Percentiles rank a stretch among this genome's conserved stretches.
Evolutionary conservation across 2,888 invertebrate species (phyloP).

Genomic region (Euzetes globulus): DNA sequence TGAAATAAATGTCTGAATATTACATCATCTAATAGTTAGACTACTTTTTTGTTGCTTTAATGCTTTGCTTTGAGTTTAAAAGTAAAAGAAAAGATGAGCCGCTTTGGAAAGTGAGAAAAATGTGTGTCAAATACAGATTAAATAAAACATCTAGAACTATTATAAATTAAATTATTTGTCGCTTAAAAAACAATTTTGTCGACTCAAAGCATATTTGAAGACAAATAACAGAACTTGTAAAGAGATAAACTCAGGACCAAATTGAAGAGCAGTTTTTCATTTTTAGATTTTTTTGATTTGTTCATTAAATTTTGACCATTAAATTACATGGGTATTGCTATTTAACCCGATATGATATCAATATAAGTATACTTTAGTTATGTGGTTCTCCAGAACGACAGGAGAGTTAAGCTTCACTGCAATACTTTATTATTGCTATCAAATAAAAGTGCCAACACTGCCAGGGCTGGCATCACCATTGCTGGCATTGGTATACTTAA

Average conservation of each 20-base stretch:
- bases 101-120: no score
- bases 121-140: no score
- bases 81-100: no score
- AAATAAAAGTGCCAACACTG: slow-evolving; percentile 27
- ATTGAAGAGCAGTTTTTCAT: neutral
- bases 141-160: no score
- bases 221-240: no score
- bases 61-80: no score
- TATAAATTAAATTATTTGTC: no score
- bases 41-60: no score
- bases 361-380: slow-evolving; percentile 21
- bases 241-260: neutral
- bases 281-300: slow-evolving; percentile 1
- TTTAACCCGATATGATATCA: slow-evolving; percentile 11
- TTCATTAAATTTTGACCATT: slow-evolving; percentile 22
- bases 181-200: no score
- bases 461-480: neutral
- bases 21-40: no score
- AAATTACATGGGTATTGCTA: slow-evolving; percentile 4
- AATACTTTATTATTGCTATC: slow-evolving; percentile 31
- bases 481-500: slow-evolving; percentile 16
- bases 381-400: slow-evolving; percentile 32
- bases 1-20: no score
- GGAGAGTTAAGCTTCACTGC: slow-evolving; percentile 27
- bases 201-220: no score